Evolutionary conservation across 2,797 vertebrate genomes (phyloP), one percentile per base, ranked within the genome.

Genomic region (Oreonectes daqikongensis): DNA sequence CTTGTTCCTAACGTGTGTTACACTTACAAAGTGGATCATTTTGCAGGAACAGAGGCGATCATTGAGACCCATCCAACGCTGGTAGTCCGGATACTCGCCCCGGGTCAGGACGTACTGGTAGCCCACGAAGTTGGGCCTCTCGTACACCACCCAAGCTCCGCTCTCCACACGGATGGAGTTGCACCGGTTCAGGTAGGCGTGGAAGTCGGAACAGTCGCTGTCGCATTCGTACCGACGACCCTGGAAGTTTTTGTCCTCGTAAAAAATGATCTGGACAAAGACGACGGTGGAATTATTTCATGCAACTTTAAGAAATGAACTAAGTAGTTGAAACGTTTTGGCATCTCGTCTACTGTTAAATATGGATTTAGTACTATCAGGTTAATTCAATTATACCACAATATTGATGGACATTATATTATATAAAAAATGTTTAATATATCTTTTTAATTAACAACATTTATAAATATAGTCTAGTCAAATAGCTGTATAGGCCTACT

Each of bases 111-210:
- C 44, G 60, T 84, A 84, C 78, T 80, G 80, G 35, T 72, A 78
- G 46, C 83, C 83, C 26, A 68, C 57, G 57, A 78, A 84, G 71
- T 80, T 84, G 26, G 80, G 78, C 7, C 74, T 77, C 59, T 84
- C 83, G 1, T 75, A 82, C 8, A 82, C 44, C 74, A 84, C 80
- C 83, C 83, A 82, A 61, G 61, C 67, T 17, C 83, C 83, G 1
- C 79, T 77, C 64, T 81, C 82, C 60, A 84, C 82, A 0, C 52
- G 69, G 70, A 84, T 84, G 79, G 82, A 84, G 77, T 81, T 84
- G 44, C 82, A 84, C 15, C 73, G 79, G 73, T 78, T 81, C 65
- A 81, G 72, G 73, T 74, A 78, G 2, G 61, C n/a, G 63, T 75
- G 78, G 38, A 84, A 72, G 28, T 84, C 77, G 2, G 82, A 57